Base-by-base conservation (phyloP, 1,140 invertebrate genomes). In the Pomacea maculata region DNA sequence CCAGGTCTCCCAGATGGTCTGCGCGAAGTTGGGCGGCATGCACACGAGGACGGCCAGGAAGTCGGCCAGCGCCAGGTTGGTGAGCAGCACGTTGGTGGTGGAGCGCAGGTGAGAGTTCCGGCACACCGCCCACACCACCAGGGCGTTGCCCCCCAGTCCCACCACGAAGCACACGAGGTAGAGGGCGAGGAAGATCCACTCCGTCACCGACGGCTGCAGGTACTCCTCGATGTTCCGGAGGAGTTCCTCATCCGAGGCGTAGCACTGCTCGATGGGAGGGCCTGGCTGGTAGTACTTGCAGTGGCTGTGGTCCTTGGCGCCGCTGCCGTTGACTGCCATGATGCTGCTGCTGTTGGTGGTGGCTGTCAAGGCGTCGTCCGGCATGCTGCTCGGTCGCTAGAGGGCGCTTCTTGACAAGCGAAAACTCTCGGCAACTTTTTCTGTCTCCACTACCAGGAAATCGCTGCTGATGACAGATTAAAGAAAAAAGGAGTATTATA, bases 71-170 rank as follows among this genome's bases (percentile, higher is more conserved):
- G 97, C 96, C 84, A 98, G 91, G 88, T 98, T 98, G 11, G 97
- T 96, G 83, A 98, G 96, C 90, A 97, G 96, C 88, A 95, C 96
- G 92, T 98, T 98, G 0, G 97, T 98, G 15, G 97, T 95, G 87
- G 95, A 97, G 63, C 95, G 92, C 95, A 98, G 96, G 1, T 94
- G 93, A 52, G 94, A 94, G 89, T 97, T 97, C 63, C 95, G 92
- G 84, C 95, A 95, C 2, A 98, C 96, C 0, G 96, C 96, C 21
- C 95, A 92, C 86, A 96, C 96, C 7, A 98, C 97, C 25, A 98
- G 91, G 17, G 94, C 93, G 89, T 98, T 98, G 0, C 97, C 97
- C n/a, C 96, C 90, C 19, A 97, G 92, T 6, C 96, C 96, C 34
- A 95, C 91, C 0, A 95, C 81, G 85, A 97, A 97, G 0, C 96